These are phyloP conservation scores for Cepaea hortensis DNA, from an alignment of 2,888 invertebrate genomes.

Conservation along the genomic window DNA sequence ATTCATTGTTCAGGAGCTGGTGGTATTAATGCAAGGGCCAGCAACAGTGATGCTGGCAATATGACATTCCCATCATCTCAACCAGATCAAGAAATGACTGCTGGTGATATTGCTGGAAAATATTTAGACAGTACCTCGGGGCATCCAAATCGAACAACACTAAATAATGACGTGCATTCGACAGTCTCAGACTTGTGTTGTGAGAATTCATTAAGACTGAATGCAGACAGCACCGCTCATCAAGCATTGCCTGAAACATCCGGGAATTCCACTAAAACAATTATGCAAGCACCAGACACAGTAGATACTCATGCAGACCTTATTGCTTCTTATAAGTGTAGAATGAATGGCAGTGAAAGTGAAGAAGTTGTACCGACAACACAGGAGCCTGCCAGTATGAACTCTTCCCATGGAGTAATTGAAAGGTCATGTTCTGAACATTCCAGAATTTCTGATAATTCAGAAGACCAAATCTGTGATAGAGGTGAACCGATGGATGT, in stretches of 20 bases:
- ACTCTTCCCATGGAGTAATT: neutral
- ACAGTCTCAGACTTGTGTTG: neutral
- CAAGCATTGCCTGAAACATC: neutral
- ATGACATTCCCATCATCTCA: neutral
- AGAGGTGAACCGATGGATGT: neutral
- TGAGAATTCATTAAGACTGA: neutral
- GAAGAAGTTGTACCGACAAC: no score
- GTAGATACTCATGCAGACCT: neutral
- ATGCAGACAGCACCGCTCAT: neutral
- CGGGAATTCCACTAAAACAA: neutral
- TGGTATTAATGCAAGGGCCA: neutral
- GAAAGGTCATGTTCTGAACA: neutral
- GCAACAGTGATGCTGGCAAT: neutral
- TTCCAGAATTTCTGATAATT: neutral
- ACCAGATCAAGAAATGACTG: neutral
- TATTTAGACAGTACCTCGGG: neutral
- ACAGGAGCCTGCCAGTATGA: neutral
- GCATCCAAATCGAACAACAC: neutral
- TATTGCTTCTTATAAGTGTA: neutral
- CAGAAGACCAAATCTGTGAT: constrained; percentile 8
- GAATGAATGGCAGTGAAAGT: neutral
- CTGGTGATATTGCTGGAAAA: no score
- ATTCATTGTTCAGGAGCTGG: neutral
- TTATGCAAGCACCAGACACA: neutral
- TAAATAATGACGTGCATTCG: neutral